Evolutionary conservation across 1,140 invertebrate species (phyloP).

Genomic region (Macrocentrus cingulum): DNA sequence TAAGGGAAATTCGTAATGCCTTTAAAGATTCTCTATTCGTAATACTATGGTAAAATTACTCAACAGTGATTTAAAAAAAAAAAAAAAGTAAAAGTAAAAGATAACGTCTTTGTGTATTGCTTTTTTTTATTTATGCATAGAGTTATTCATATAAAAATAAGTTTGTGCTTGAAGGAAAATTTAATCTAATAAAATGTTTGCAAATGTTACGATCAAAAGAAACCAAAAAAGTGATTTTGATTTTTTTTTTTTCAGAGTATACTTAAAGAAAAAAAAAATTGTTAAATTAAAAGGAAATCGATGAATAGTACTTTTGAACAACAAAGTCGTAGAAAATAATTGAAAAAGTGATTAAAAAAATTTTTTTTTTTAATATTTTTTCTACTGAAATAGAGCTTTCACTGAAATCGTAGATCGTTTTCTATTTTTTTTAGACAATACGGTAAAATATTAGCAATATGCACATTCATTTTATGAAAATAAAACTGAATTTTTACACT

Average conservation of each 20-base stretch:
- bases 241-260: neutral
- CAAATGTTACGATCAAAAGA: constrained; percentile 34
- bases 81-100: too few species aligned
- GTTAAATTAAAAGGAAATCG: too few species aligned
- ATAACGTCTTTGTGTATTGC: constrained; percentile 29
- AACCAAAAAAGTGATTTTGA: too few species aligned
- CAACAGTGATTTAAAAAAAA: constrained; percentile 25
- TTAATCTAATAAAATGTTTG: constrained; percentile 38
- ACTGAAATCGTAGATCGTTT: too few species aligned
- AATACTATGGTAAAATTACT: constrained; percentile 19
- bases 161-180: constrained; percentile 43
- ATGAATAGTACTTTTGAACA: too few species aligned
- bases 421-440: too few species aligned
- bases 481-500: neutral
- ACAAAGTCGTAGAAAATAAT: too few species aligned
- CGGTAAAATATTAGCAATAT: too few species aligned
- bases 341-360: too few species aligned
- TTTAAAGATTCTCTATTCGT: constrained; percentile 8
- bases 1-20: neutral
- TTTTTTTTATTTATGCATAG: constrained; percentile 35
- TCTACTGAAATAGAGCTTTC: neutral
- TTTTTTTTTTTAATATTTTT: neutral
- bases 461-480: neutral
- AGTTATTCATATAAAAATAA: constrained; percentile 31
- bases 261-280: too few species aligned